Evolutionary conservation across 1,140 invertebrate genomes (phyloP).

Genomic region (Ganaspis sp.): DNA sequence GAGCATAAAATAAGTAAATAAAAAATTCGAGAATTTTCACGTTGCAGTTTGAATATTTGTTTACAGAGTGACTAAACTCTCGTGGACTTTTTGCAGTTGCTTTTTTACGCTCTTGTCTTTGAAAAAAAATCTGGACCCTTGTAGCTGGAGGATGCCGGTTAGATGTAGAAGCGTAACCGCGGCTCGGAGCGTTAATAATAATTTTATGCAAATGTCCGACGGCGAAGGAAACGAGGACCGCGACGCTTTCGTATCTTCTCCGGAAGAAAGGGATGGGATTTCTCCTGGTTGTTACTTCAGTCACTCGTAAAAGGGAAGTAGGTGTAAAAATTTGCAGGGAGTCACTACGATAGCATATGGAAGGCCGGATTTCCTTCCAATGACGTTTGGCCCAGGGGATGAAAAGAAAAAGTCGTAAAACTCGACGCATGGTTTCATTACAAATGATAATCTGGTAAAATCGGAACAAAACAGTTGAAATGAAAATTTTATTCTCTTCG

Average conservation of each 20-base stretch:
- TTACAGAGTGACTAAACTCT: slow-evolving; percentile 44
- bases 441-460: slow-evolving; percentile 51
- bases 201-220: slow-evolving; percentile 72
- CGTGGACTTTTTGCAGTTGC: slow-evolving; percentile 37
- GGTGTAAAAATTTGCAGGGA: slow-evolving; percentile 69
- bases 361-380: slow-evolving; percentile 59
- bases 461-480: slow-evolving; percentile 39
- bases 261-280: slow-evolving; percentile 40
- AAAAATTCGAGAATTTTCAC: too few relatives aligned
- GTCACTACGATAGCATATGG: slow-evolving; percentile 59
- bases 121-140: slow-evolving; percentile 27
- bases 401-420: slow-evolving; percentile 57
- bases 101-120: slow-evolving; percentile 37
- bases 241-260: slow-evolving; percentile 38
- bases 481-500: neutral
- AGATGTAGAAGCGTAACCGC: slow-evolving; percentile 58
- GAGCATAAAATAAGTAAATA: too few relatives aligned
- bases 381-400: slow-evolving; percentile 41
- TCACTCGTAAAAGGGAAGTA: slow-evolving; percentile 72
- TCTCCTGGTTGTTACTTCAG: slow-evolving; percentile 61
- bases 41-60: too few relatives aligned
- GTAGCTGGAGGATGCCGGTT: slow-evolving; percentile 47
- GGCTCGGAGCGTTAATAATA: slow-evolving; percentile 68
- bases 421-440: slow-evolving; percentile 54
- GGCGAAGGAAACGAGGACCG: slow-evolving; percentile 47